Base-by-base conservation (phyloP, 2,888 invertebrate species). In the Eudasyphora cyanicolor region DNA sequence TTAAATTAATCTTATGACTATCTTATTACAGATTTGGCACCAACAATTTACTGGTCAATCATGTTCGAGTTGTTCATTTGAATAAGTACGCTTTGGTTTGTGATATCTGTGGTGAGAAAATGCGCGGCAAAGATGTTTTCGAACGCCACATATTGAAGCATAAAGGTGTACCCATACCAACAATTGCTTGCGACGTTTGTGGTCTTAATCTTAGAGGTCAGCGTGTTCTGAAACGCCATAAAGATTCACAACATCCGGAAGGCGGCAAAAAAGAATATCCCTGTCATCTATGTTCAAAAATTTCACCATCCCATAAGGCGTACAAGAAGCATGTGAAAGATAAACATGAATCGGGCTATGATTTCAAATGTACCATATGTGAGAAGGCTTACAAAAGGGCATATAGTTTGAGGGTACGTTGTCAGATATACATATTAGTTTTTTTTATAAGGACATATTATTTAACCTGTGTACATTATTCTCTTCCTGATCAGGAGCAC, bases 381-480 rank as follows among this genome's bases (percentile, higher is more conserved):
- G 89, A 89, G n/a, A 92, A 92, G 79, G 89, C 90, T 2, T 92
- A 92, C 54, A 92, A 91, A 54, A 88, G 89, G 0, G 86, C 90
- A 14, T 88, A 91, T 10, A 89, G 88, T 51, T 87, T 92, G 42
- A 91, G 89, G 86, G 91, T 91, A 76, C 35, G 74, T 80, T 12
- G n/a, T n/a, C n/a, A n/a, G n/a, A n/a, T n/a, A n/a, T 7, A 27
- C 14, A 21, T 29, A 19, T 45, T 69, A 10, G 4, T 6, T 60
- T 42, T 35, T 17, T 49, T 21, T 21, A 57, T 38, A 27, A n/a
- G n/a, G n/a, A n/a, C n/a, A n/a, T n/a, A n/a, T n/a, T n/a, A n/a
- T n/a, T n/a, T n/a, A n/a, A n/a, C n/a, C n/a, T n/a, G 6, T 29
- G 10, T 71, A 49, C 14, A 69, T 49, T 10, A 32, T n/a, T 14